phyloP scores from a whole-genome alignment of 1,140 invertebrate species.

The Lethocerus indicus region DNA sequence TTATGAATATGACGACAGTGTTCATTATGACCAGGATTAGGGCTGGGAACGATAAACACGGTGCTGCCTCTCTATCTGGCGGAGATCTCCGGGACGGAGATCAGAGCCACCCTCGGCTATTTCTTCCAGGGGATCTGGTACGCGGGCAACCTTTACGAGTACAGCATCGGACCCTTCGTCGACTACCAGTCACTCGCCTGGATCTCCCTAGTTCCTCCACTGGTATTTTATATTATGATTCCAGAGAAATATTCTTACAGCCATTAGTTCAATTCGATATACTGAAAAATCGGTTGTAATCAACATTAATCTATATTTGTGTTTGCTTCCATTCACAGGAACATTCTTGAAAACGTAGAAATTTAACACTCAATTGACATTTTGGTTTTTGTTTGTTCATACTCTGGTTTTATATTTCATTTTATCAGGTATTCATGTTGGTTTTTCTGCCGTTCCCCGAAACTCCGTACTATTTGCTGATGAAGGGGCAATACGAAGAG shows the following conservation, averaged over 20 bases:
- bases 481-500: constrained; percentile 35
- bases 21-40: no score
- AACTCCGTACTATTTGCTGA: constrained; percentile 53
- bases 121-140: constrained; percentile 64
- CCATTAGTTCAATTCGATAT: no score
- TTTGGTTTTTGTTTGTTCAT: no score
- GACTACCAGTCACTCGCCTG: constrained; percentile 47
- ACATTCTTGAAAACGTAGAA: no score
- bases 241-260: no score
- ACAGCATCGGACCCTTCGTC: constrained; percentile 54
- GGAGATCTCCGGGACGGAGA: constrained; percentile 42
- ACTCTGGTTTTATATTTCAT: constrained; percentile 13
- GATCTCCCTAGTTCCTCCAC: constrained; percentile 37
- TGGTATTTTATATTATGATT: no score
- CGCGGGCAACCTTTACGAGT: constrained; percentile 58
- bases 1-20: no score
- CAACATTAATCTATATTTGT: no score
- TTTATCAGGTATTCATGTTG: constrained; percentile 36
- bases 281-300: no score
- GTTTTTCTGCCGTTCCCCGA: constrained; percentile 64
- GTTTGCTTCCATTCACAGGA: no score
- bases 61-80: constrained; percentile 70
- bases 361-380: no score
- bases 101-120: constrained; percentile 33
- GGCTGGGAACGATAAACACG: constrained; percentile 55